Percentiles rank a stretch among this genome's conserved stretches.
Conservation (phyloP, 2,888 invertebrate genomes). For the Hypolimnas misippus region DNA sequence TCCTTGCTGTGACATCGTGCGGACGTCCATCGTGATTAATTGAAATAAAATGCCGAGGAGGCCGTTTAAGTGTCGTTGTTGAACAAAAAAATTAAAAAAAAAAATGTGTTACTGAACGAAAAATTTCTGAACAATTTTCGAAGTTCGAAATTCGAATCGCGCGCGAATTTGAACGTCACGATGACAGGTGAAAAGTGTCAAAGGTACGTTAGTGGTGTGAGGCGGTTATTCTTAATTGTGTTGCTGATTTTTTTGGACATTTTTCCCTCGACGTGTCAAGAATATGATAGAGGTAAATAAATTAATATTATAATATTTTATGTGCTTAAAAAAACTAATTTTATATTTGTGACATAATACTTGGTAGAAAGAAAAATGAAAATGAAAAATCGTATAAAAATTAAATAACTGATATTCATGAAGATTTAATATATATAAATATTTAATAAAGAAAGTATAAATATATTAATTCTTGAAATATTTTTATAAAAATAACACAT, state of each 20-base stretch:
- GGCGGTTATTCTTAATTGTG: conserved; percentile 66
- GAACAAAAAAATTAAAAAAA: conserved; percentile 43
- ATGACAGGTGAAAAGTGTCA: conserved; percentile 75
- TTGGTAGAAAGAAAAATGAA: not conserved
- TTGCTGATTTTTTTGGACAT: conserved; percentile 66
- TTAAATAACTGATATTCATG: no score
- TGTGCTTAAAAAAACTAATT: no score
- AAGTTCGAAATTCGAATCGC: conserved; percentile 45
- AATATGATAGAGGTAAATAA: conserved; percentile 62
- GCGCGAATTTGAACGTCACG: conserved; percentile 66
- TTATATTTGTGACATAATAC: no score
- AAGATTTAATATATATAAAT: no score
- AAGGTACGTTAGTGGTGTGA: conserved; percentile 71
- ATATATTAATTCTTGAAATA: no score
- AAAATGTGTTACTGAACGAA: conserved; percentile 54
- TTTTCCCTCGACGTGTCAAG: conserved; percentile 62
- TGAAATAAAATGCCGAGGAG: conserved; percentile 67
- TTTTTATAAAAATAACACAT: no score
- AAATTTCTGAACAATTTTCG: conserved; percentile 26
- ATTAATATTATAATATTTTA: not conserved
- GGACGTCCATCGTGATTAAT: conserved; percentile 56
- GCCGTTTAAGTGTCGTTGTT: conserved; percentile 56
- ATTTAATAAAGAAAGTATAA: no score
- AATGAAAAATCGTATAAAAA: no score
- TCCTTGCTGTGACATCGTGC: conserved; percentile 56